Base-by-base conservation (phyloP, 2,113 vertebrate species). In the Corythornis cristatus region DNA sequence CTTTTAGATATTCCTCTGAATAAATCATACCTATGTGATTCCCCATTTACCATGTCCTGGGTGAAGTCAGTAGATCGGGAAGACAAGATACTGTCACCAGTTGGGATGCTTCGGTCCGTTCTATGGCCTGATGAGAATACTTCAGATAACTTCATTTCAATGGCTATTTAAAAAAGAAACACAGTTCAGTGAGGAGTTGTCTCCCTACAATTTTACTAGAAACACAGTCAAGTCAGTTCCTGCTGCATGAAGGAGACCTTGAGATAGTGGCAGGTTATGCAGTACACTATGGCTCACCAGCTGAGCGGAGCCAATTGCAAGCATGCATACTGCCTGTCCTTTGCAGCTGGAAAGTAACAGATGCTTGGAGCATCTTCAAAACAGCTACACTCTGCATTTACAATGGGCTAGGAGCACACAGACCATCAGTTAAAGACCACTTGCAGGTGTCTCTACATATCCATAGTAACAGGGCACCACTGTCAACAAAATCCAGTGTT, bases 1-100 rank as follows among this genome's bases (percentile, higher is more conserved):
- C 29, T 83, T 81, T 54, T 19, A 77, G 33, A 40, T 62, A 35
- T 6, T 79, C 21, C 74, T 46, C 35, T 73, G 68, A 20, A 68
- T 54, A 67, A 48, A 54, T 26, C 96, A 43, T 97, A 98, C 98
- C 98, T 98, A 79, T 83, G 77, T 22, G 62, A 74, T 2, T 92
- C 95, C 11, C 91, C 82, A 11, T 95, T 96, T 61, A 48, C 72
- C 20, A 46, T 83, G 43, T 96, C 85, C 74, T 76, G 81, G 76
- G 45, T 43, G 37, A 37, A 46, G 25, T 93, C 94, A 80, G 73
- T 23, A 25, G 95, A 90, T 57, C 1, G 90, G 78, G 93, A 78
- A 35, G 79, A 80, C 6, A 66, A 87, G 64, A 79, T 16, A 64
- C 26, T 72, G 18, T 61, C 83, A 8, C 29, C 50, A 46, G 58